A percentile compares a stretch with the other conserved stretches of the same genome.
Conservation (phyloP, 92 coral and sea anemone genomes). For the Galaxea fascicularis region DNA sequence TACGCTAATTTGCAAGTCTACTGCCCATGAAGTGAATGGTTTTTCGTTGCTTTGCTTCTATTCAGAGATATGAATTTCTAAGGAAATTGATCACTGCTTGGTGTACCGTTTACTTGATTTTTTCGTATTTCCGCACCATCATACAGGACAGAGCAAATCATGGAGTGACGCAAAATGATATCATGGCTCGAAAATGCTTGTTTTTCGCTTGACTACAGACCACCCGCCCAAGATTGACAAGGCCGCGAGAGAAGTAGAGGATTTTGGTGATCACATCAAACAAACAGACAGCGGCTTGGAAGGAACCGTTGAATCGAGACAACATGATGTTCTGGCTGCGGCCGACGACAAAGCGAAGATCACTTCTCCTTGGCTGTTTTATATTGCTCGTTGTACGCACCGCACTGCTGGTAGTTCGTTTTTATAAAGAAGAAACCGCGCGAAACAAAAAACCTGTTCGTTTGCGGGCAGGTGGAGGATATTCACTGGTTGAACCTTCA, state of each 20-base stretch:
- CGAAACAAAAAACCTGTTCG: slow-evolving; percentile 47
- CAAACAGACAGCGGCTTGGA: slow-evolving; percentile 41
- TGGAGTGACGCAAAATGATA: slow-evolving; percentile 24
- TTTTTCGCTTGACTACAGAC: slow-evolving; percentile 35
- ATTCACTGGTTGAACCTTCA: slow-evolving; percentile 21
- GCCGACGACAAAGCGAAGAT: slow-evolving; percentile 69
- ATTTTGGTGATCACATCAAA: slow-evolving; percentile 1
- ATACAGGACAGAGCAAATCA: slow-evolving; percentile 30
- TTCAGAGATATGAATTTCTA: background rate
- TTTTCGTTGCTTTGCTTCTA: background rate
- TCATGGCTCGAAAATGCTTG: slow-evolving; percentile 27
- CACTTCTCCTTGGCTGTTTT: slow-evolving; percentile 73
- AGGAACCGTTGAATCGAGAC: background rate
- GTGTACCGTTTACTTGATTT: background rate
- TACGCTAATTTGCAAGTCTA: background rate
- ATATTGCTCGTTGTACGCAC: slow-evolving; percentile 68
- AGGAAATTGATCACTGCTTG: background rate
- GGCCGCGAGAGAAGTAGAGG: background rate
- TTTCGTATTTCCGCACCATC: slow-evolving; percentile 19
- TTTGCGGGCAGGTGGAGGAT: slow-evolving; percentile 34
- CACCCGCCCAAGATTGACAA: slow-evolving; percentile 33
- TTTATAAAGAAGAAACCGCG: slow-evolving; percentile 69
- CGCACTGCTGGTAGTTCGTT: slow-evolving; percentile 75
- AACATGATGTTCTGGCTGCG: slow-evolving; percentile 57
- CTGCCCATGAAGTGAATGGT: background rate